Evolutionary conservation across 2,113 vertebrate genomes (phyloP).

Genomic region (Xenopus borealis): DNA sequence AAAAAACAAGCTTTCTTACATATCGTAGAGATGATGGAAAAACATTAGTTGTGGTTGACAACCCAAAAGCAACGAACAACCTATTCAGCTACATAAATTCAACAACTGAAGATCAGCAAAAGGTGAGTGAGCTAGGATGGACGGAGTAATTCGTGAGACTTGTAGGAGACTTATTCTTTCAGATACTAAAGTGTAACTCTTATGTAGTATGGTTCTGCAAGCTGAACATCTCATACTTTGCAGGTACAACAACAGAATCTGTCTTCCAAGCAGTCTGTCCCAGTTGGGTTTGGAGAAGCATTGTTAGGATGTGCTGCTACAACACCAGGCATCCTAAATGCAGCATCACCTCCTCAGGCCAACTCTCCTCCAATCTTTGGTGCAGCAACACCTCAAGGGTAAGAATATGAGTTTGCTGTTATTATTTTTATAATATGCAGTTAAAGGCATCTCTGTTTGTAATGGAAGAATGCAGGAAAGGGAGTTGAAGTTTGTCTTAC

Average conservation of each 20-base stretch:
- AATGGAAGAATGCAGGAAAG: too few relatives aligned
- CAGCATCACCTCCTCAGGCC: conserved; percentile 63
- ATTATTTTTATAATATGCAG: conserved; percentile 27
- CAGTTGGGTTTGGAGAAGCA: conserved; percentile 63
- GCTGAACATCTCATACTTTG: not conserved
- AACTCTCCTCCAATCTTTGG: conserved; percentile 69
- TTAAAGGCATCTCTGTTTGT: too few relatives aligned
- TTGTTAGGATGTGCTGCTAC: conserved; percentile 65
- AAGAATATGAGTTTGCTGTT: conserved; percentile 37
- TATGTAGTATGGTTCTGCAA: not conserved
- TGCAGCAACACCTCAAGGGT: conserved; percentile 70
- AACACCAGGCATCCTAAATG: conserved; percentile 65
- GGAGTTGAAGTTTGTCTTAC: not conserved
- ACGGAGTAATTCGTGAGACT: too few relatives aligned
- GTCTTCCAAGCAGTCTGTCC: conserved; percentile 63
- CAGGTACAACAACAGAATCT: conserved; percentile 58
- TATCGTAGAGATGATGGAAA: conserved; percentile 42
- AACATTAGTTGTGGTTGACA: conserved; percentile 45
- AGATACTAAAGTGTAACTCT: too few relatives aligned
- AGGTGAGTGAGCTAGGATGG: conserved; percentile 23
- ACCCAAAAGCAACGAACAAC: conserved; percentile 12
- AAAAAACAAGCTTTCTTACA: conserved; percentile 29
- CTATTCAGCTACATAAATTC: conserved; percentile 1
- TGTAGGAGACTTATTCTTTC: too few relatives aligned
- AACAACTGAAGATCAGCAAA: conserved; percentile 41